Conservation (phyloP, 2,888 invertebrate species). For the Acrobeloides nanus region DNA sequence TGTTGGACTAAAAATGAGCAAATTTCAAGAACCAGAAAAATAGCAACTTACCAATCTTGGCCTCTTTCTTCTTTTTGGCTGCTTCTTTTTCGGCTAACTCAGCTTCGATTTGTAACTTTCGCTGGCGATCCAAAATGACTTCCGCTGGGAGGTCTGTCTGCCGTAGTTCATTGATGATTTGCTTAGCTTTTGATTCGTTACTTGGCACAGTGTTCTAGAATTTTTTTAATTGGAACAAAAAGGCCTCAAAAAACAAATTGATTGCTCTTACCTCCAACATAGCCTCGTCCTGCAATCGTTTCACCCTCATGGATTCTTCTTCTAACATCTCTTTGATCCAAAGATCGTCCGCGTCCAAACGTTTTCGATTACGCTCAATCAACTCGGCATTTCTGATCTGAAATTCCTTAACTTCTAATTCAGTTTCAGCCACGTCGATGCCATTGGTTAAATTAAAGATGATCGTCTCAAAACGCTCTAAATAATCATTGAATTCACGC, state of each 20-base stretch:
- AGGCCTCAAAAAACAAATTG: slow-evolving; percentile 9
- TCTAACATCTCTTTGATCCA: slow-evolving; percentile 60
- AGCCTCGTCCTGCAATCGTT: slow-evolving; percentile 16
- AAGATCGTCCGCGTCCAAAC: slow-evolving; percentile 62
- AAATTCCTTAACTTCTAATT: slow-evolving; percentile 39
- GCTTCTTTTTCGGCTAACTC: slow-evolving; percentile 55
- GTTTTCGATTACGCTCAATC: slow-evolving; percentile 48
- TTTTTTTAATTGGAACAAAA: slow-evolving; percentile 5
- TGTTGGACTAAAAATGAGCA: slow-evolving; percentile 15
- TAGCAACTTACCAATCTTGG: slow-evolving; percentile 55
- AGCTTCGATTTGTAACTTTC: slow-evolving; percentile 61
- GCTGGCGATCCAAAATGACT: slow-evolving; percentile 61
- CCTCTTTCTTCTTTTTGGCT: slow-evolving; percentile 63
- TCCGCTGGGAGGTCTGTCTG: slow-evolving; percentile 82
- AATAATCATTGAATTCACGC: slow-evolving; percentile 84
- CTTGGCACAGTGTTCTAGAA: neutral
- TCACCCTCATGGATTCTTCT: slow-evolving; percentile 34
- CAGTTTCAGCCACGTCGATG: slow-evolving; percentile 33
- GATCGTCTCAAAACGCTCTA: slow-evolving; percentile 76
- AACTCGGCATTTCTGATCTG: slow-evolving; percentile 33
- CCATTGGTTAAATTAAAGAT: slow-evolving; percentile 42
- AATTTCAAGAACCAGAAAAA: neutral
- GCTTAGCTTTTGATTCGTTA: slow-evolving; percentile 11
- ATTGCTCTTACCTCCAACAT: neutral
- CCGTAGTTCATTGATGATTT: slow-evolving; percentile 84